Base-by-base conservation (phyloP, 1,140 invertebrate species). In the Temnothorax curvispinosus region DNA sequence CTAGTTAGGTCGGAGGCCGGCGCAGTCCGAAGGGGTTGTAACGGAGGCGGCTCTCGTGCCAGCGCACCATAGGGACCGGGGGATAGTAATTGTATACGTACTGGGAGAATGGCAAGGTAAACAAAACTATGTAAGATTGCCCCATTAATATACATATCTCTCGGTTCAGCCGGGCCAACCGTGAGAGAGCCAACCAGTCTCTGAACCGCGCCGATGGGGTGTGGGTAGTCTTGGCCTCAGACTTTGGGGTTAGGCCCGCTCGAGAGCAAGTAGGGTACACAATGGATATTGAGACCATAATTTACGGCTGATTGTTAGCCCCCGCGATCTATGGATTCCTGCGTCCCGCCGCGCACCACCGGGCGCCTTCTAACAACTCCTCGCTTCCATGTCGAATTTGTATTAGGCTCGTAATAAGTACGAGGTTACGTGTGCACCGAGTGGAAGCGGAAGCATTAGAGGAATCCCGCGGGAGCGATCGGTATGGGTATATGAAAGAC, bases 71-170 rank as follows among this genome's bases (percentile, higher is more conserved):
- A 77, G 86, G 86, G 89, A 89, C 65, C 80, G 75, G 91, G 9
- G 93, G 93, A 94, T 95, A 94, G 94, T 94, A 95, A 95, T 95
- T 95, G 95, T 95, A 95, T 95, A 95, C 94, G 94, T 92, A 93
- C 89, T 91, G 86, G 89, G 93, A 95, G 94, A 95, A 95, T 95
- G 94, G 94, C 94, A 95, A 95, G 94, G 94, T 95, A 95, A 95
- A 95, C 95, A 95, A 95, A 95, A 95, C 95, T 95, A 95, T 95
- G 95, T 95, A 95, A 95, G 95, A 95, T 95, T 95, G 94, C 92
- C 95, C 95, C 94, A 95, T 95, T 95, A 95, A 95, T 95, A 95
- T 95, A 95, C 95, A 95, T 95, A 95, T 95, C 95, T 95, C 94
- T 94, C 92, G 93, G 94, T 94, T 95, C 90, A 93, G 94, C 93